Evolutionary conservation across 2,797 vertebrate species (phyloP), one percentile per base, ranked within the genome.

Genomic region (Bucorvus abyssinicus): DNA sequence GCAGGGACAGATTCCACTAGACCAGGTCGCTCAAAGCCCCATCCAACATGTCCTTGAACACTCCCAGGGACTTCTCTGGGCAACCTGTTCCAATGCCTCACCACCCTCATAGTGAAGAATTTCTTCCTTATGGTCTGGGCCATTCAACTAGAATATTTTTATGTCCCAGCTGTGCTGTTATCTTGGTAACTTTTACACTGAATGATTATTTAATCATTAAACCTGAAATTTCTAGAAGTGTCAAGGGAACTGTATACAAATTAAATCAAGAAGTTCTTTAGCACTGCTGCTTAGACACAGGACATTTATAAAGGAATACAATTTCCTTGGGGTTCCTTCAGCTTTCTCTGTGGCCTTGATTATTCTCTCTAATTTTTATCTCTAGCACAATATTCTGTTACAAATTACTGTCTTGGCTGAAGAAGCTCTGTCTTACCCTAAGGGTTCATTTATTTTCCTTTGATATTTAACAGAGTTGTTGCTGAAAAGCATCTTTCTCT

Each of bases 131-230:
- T 27, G 38, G 49, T 63, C 55, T 91, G 36, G 27, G 53, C 94
- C 91, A 67, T 96, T 89, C 67, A 76, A 7, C 42, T 47, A 36
- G 63, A 63, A 61, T 81, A 44, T 87, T 94, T 79, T 60, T 87
- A 10, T 73, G 71, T 89, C 40, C 38, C 52, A 67, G 44, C 30
- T 87, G 30, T 79, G 81, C 47, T 90, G 29, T 88, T 86, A 19
- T 93, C 70, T 63, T 91, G 40, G 56, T 94, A 75, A 83, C 36
- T 91, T 92, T 52, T 67, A 91, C 29, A 67, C 8, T 23, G 49
- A 79, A 83, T 79, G n/a, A 57, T 83, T 94, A 89, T 85, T 91
- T 89, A 63, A 53, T 91, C 52, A 50, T 70, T 83, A 77, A 87
- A 94, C 36, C 21, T 83, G 45, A 74, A 91, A 77, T 89, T 91